Evolutionary conservation across 1,140 invertebrate species (phyloP).

Genomic region (Oreohelix idahoensis): DNA sequence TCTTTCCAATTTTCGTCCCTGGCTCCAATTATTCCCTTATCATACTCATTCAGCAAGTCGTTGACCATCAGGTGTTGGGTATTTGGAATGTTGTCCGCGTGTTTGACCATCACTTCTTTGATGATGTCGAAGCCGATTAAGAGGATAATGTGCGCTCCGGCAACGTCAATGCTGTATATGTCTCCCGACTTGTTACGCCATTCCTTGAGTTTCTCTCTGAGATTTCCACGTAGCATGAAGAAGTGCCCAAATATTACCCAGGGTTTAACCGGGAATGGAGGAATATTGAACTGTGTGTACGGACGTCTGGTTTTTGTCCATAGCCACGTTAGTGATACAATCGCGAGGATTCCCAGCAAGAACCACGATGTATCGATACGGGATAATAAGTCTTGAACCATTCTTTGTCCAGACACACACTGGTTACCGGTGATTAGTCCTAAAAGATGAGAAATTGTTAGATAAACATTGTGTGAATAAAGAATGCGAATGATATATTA

Average conservation of each 20-base stretch:
- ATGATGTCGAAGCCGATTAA: not conserved
- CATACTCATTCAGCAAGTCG: not conserved
- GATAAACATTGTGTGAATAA: no score
- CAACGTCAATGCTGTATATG: not conserved
- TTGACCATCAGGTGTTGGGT: not conserved
- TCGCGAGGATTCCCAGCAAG: no score
- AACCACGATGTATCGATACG: no score
- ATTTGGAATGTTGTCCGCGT: not conserved
- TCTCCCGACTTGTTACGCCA: constrained; percentile 1
- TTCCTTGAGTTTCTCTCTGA: not conserved
- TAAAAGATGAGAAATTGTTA: no score
- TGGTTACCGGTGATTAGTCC: no score
- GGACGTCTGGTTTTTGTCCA: not conserved
- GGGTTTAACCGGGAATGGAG: not conserved
- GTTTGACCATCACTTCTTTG: not conserved
- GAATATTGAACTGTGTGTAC: not conserved
- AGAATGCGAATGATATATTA: no score
- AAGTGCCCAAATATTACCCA: not conserved
- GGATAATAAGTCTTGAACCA: no score
- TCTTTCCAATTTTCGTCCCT: constrained; percentile 87
- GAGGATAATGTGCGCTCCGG: not conserved
- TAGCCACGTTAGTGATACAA: no score
- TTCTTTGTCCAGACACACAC: no score
- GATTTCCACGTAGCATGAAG: not conserved
- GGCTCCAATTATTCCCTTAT: constrained; percentile 70